Evolutionary conservation across 2,797 vertebrate species (phyloP), one percentile per base, ranked within the genome.

Genomic region (Erpetoichthys calabaricus): DNA sequence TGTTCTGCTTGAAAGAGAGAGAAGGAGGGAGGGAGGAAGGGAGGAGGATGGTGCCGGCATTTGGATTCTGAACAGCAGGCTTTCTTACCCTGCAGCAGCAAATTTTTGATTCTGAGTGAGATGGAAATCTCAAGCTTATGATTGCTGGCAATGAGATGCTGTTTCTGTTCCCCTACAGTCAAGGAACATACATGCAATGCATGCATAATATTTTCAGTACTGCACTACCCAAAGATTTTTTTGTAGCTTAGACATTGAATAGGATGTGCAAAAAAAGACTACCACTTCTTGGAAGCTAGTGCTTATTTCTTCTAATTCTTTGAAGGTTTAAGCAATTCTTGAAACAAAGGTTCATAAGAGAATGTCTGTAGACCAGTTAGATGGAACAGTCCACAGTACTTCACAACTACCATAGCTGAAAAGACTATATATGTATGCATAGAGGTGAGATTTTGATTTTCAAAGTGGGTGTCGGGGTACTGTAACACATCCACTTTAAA

Each of bases 121-220:
- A 9, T 47, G 45, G 45, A 46, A 57, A 46, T 9, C 44, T 41
- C 7, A 25, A 47, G 56, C 45, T 57, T 47, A 42, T 46, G 7
- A 46, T 46, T 5, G 9, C 4, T 46, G 45, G n/a, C 45, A 57
- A 47, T 46, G 46, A 10, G 42, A 41, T 59, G 60, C 49, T 63
- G n/a, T 9, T 56, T 60, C 67, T 63, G 64, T 61, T 59, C 63
- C 69, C 25, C 62, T 55, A 59, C 60, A 56, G 64, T 59, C 5
- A 47, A 51, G 50, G 57, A 55, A 56, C 62, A 58, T 66, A 60
- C 71, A 75, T 66, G 53, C 55, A 64, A 65, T 45, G 53, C 56
- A 47, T 59, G 57, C 25, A 25, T 25, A 25, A 25, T 25, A 25
- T 25, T 25, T 25, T 25, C 25, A 25, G 25, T 25, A 25, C 25